Base-by-base conservation (phyloP, 2,113 vertebrate genomes). In the Bubo bubo region DNA sequence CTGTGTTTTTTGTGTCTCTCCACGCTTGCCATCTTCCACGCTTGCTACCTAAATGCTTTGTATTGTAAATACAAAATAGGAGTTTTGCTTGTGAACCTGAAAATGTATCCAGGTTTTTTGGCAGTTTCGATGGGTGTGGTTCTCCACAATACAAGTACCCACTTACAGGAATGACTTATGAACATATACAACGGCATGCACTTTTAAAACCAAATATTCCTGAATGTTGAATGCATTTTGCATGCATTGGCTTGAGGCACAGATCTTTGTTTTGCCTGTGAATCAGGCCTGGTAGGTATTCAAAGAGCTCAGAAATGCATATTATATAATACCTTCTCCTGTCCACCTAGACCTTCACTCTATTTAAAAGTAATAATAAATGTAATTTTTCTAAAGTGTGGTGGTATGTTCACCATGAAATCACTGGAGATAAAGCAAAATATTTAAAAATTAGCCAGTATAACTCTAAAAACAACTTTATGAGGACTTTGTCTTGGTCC, bases 111-210 rank as follows among this genome's bases (percentile, higher is more conserved):
- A 45, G 12, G 2, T 2, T 34, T 85, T 86, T 56, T 66, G n/a
- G 18, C 68, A 56, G 10, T 41, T 56, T 81, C 2, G 0, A 6
- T n/a, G 28, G 7, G 22, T 35, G 17, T 26, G n/a, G 43, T n/a
- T 89, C 77, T 93, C 24, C 1, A 1, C 22, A 71, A 35, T 24
- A 80, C 5, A 55, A 77, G 37, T 32, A 68, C 21, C 24, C 22
- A n/a, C 43, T 74, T 55, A 79, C 24, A 79, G 5, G 60, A 59
- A 68, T n/a, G 19, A 17, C 4, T 90, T 81, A 64, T n/a, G n/a
- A 89, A 68, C 45, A 34, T 24, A 32, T 10, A 53, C 16, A 79
- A n/a, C 24, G 4, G 0, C 30, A 62, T 21, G 11, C 6, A 41
- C 4, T 56, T 89, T 63, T 34, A 60, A 56, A 92, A 34, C 3